Evolutionary conservation across 1,140 invertebrate species (phyloP).

Genomic region (Piezodorus guildinii): DNA sequence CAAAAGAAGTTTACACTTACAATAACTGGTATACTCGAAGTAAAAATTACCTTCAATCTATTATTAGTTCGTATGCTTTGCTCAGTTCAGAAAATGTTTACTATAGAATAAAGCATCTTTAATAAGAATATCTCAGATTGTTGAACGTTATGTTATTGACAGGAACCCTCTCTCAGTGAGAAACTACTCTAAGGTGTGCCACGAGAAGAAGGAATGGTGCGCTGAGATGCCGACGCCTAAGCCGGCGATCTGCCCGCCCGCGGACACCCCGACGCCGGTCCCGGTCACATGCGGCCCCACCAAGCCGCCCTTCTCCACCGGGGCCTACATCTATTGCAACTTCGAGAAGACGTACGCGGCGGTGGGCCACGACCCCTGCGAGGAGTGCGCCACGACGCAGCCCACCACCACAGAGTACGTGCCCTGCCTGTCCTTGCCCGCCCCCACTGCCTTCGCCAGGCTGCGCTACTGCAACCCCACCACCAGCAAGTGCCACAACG

Average conservation of each 20-base stretch:
- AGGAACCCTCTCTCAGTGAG: background rate
- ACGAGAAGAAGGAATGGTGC: background rate
- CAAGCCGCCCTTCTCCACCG: background rate
- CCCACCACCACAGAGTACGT: background rate
- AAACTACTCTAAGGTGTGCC: background rate
- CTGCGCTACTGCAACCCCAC: background rate
- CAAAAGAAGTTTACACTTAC: no score
- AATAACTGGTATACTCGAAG: no score
- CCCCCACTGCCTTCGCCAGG: background rate
- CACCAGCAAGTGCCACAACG: background rate
- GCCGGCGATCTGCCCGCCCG: background rate
- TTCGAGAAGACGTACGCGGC: background rate
- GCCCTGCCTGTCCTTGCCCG: background rate
- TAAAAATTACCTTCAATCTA: no score
- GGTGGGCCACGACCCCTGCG: background rate
- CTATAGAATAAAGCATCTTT: no score
- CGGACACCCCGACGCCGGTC: background rate
- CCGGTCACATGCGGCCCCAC: background rate
- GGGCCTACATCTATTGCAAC: background rate
- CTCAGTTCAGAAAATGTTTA: no score
- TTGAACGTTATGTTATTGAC: background rate
- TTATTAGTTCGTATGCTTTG: no score
- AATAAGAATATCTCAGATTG: no score
- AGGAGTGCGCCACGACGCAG: background rate
- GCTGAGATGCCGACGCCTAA: background rate